A percentile compares a stretch with the other conserved stretches of the same genome.
Evolutionary conservation across 2,888 invertebrate genomes (phyloP).

Genomic region (Pammene aurita): DNA sequence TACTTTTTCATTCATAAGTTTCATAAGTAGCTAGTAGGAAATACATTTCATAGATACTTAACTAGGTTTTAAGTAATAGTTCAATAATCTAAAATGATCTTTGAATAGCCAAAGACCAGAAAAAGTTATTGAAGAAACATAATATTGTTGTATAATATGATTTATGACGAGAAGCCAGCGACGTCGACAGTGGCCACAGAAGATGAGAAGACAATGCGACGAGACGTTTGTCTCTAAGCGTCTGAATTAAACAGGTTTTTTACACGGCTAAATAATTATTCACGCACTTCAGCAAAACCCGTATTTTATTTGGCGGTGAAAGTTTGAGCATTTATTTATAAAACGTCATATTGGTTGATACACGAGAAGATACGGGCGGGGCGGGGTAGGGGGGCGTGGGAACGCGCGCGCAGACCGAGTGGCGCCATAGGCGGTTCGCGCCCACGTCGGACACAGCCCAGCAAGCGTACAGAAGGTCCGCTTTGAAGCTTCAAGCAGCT

Average conservation of each 20-base stretch:
- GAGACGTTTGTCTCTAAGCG: constrained; percentile 32
- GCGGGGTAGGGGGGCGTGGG: constrained; percentile 61
- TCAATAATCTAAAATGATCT: too few species aligned
- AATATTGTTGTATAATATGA: background rate
- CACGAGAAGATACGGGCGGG: constrained; percentile 47
- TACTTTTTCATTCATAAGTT: too few species aligned
- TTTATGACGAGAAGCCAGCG: background rate
- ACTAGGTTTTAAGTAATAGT: too few species aligned
- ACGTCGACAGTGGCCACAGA: background rate
- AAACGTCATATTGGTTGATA: constrained; percentile 59
- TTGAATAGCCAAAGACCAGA: too few species aligned
- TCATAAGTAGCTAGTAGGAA: too few species aligned
- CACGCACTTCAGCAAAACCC: constrained; percentile 58
- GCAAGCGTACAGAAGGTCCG: constrained; percentile 19
- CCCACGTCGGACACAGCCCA: constrained; percentile 51
- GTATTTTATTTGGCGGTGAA: constrained; percentile 67
- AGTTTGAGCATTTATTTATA: constrained; percentile 70
- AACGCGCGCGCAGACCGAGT: constrained; percentile 71
- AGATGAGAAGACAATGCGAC: constrained; percentile 31
- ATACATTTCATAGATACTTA: too few species aligned
- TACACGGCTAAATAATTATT: constrained; percentile 52
- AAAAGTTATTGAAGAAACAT: too few species aligned
- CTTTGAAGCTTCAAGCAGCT: background rate
- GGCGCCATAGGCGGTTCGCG: constrained; percentile 73
- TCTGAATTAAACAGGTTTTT: constrained; percentile 51